phyloP scores from a whole-genome alignment of 2,797 vertebrate genomes.

The Nothura maculosa region DNA sequence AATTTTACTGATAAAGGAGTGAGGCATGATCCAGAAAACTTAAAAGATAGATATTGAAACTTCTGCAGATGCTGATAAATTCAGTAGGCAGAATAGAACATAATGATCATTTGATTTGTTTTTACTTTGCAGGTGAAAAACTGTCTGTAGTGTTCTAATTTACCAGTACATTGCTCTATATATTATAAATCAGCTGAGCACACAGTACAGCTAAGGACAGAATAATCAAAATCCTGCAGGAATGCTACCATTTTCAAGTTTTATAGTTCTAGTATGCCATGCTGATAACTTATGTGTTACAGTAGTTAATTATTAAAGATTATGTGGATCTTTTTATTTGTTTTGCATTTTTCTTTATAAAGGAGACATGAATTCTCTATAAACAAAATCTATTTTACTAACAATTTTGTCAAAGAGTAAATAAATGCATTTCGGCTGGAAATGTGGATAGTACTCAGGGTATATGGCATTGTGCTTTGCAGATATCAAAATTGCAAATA shows the following conservation, averaged over 20 bases:
- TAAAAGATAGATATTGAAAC: background rate
- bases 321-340: background rate
- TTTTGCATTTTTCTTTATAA: slow-evolving; percentile 28
- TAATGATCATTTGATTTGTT: slow-evolving; percentile 14
- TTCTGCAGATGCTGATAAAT: background rate
- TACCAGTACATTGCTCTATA: slow-evolving; percentile 21
- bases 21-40: background rate
- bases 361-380: background rate
- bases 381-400: background rate
- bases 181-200: slow-evolving; percentile 44
- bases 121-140: slow-evolving; percentile 50
- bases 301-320: slow-evolving; percentile 22
- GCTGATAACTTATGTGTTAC: background rate
- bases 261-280: background rate
- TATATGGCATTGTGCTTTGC: slow-evolving; percentile 12
- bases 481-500: background rate
- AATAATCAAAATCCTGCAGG: background rate
- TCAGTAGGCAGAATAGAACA: background rate
- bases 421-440: slow-evolving; percentile 10
- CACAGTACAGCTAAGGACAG: slow-evolving; percentile 33
- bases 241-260: background rate
- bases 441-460: background rate
- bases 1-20: background rate
- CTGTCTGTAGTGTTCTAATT: slow-evolving; percentile 34
- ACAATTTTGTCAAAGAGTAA: background rate